A percentile compares a stretch with the other conserved stretches of the same genome.
phyloP scores from a whole-genome alignment of 2,113 vertebrate species.

The Thunnus maccoyii region DNA sequence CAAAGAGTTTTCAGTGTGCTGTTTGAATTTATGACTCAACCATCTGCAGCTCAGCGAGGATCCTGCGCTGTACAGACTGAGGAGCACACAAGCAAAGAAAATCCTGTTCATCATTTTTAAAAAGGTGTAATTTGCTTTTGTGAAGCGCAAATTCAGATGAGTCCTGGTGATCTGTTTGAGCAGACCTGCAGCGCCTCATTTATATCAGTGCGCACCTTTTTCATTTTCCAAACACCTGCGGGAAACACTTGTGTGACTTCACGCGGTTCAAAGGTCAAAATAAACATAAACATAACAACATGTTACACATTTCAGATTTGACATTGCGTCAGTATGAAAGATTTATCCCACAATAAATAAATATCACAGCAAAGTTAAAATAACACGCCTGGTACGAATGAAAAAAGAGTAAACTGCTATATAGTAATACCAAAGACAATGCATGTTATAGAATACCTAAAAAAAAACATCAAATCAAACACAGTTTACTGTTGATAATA shows the following conservation, averaged over 20 bases:
- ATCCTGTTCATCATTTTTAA: constrained; percentile 50
- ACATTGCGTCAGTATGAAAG: too few relatives aligned
- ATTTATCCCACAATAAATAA: too few relatives aligned
- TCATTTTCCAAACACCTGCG: constrained; percentile 30
- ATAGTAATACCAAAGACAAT: too few relatives aligned
- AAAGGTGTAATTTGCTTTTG: background rate
- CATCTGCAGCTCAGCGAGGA: constrained; percentile 71
- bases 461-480: too few relatives aligned
- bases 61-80: constrained; percentile 43
- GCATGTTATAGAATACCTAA: too few relatives aligned
- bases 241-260: background rate
- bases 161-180: constrained; percentile 5
- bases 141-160: background rate
- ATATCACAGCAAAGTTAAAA: too few relatives aligned
- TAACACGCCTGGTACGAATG: too few relatives aligned
- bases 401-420: too few relatives aligned
- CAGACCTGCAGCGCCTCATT: constrained; percentile 19
- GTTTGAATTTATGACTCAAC: constrained; percentile 67
- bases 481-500: too few relatives aligned
- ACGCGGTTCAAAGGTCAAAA: too few relatives aligned
- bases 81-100: constrained; percentile 48
- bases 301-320: too few relatives aligned
- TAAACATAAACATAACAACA: too few relatives aligned
- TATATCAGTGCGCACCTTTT: constrained; percentile 11
- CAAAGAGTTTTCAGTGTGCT: constrained; percentile 50